Conservation (phyloP, 2,113 vertebrate genomes). For the Carettochelys insculpta region DNA sequence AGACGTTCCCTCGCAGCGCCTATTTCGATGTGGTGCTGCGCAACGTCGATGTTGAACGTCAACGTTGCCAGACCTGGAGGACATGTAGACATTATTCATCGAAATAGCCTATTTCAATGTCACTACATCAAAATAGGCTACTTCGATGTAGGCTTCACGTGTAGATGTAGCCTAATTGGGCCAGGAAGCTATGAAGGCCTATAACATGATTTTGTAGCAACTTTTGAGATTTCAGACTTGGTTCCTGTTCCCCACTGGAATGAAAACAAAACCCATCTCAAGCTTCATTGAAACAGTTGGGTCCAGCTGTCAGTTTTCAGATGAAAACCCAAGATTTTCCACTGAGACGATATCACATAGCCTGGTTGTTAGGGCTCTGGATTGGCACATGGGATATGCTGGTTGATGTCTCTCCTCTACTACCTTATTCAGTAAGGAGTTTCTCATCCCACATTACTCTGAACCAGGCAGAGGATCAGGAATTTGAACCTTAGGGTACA, state of each 20-base stretch:
- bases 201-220: not conserved
- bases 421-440: fast-evolving
- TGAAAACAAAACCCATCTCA: not conserved
- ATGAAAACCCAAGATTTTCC: not conserved
- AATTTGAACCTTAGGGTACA: not conserved
- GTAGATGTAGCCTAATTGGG: too few species aligned
- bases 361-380: not conserved
- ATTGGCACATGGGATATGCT: not conserved
- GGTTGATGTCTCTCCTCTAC: not conserved
- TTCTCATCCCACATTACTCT: not conserved
- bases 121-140: too few species aligned
- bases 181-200: too few species aligned
- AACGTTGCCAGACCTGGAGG: too few species aligned
- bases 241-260: not conserved
- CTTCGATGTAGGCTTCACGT: too few species aligned
- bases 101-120: too few species aligned
- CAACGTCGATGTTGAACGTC: too few species aligned
- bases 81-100: too few species aligned
- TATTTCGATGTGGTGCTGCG: too few species aligned
- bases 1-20: too few species aligned
- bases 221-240: not conserved
- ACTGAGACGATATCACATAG: not conserved
- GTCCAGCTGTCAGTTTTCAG: too few species aligned
- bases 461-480: not conserved
- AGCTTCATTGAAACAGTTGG: fast-evolving